Evolutionary conservation across 2,797 vertebrate species (phyloP).

Genomic region (Channa striata): DNA sequence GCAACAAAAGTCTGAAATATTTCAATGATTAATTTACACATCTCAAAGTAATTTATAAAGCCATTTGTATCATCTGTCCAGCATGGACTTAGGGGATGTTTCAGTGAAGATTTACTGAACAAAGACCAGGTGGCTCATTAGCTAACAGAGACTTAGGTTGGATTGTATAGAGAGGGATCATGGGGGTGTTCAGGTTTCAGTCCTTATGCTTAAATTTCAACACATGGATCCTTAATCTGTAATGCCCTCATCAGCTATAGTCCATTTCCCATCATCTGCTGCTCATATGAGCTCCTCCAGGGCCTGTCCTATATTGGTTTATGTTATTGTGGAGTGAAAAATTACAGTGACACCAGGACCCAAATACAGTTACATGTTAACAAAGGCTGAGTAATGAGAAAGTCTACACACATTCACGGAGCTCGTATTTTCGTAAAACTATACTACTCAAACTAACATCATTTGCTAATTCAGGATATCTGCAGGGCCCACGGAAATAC

Average conservation of each 20-base stretch:
- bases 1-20: constrained; percentile 64
- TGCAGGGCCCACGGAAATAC: background rate
- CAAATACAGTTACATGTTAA: constrained; percentile 42
- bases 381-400: constrained; percentile 69
- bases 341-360: constrained; percentile 62
- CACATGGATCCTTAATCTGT: constrained; percentile 74
- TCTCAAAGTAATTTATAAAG: constrained; percentile 79
- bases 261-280: constrained; percentile 52
- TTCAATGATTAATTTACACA: constrained; percentile 81
- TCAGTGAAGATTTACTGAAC: constrained; percentile 81
- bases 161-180: constrained; percentile 67
- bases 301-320: constrained; percentile 43
- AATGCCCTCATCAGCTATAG: constrained; percentile 59
- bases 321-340: constrained; percentile 65
- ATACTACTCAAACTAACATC: constrained; percentile 31
- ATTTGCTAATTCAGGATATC: constrained; percentile 14
- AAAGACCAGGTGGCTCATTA: constrained; percentile 83
- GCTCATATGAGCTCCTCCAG: constrained; percentile 58
- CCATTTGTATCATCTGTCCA: constrained; percentile 78
- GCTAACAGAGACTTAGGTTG: constrained; percentile 69
- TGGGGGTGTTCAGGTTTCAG: constrained; percentile 81
- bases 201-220: constrained; percentile 83
- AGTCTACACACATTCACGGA: constrained; percentile 38
- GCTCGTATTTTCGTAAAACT: constrained; percentile 52
- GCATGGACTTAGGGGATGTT: constrained; percentile 72